Percentiles rank a stretch among this genome's conserved stretches.
Conservation (phyloP, 2,888 invertebrate genomes). For the Ommatoiulus sabulosus region DNA sequence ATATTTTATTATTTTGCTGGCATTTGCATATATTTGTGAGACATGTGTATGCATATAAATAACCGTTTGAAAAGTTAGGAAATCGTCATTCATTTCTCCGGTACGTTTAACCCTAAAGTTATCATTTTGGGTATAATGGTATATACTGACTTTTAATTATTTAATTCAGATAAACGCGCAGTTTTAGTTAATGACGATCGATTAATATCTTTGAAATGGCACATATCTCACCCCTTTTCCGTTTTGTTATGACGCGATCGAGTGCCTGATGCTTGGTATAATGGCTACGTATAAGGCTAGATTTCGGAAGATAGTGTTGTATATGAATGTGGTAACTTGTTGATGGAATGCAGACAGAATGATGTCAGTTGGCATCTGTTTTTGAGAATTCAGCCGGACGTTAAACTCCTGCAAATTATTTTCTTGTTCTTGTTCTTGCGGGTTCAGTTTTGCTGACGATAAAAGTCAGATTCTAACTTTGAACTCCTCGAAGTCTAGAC, state of each 20-base stretch:
- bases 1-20: neutral
- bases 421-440: too few species aligned
- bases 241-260: neutral
- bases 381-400: neutral
- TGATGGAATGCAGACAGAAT: neutral
- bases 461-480: too few species aligned
- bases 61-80: neutral
- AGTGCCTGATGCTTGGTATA: neutral
- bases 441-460: too few species aligned
- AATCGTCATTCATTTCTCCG: too few species aligned
- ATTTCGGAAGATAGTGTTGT: constrained; percentile 26
- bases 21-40: neutral
- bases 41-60: neutral
- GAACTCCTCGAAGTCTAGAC: too few species aligned
- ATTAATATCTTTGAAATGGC: neutral
- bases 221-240: neutral
- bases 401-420: neutral
- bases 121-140: too few species aligned
- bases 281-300: neutral
- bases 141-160: too few species aligned
- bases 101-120: too few species aligned
- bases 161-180: too few species aligned
- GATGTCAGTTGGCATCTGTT: constrained; percentile 11
- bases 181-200: too few species aligned
- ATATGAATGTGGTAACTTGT: neutral